phyloP scores from a whole-genome alignment of 1,140 invertebrate genomes.

The Mycetomoellerius zeteki region DNA sequence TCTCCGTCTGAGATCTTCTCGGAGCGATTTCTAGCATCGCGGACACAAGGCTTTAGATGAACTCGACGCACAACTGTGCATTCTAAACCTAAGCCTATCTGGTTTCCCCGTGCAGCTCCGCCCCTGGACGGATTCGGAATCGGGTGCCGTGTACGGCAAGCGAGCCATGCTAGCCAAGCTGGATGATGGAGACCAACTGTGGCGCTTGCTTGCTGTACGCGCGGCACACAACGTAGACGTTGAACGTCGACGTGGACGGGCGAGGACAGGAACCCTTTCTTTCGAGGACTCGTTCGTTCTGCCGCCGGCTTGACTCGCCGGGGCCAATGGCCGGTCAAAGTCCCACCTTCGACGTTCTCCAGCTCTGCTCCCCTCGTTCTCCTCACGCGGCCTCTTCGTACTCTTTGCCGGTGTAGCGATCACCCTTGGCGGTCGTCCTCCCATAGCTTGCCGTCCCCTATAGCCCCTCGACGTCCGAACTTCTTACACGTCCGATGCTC shows the following conservation, averaged over 20 bases:
- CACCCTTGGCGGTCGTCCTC: slow-evolving; percentile 36
- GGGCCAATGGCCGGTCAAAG: slow-evolving; percentile 63
- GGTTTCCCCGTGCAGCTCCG: background rate
- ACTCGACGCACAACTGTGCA: background rate
- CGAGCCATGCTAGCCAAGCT: background rate
- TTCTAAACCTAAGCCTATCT: background rate
- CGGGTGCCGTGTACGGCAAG: slow-evolving; percentile 5
- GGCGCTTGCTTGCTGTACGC: background rate
- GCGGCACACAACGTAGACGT: slow-evolving; percentile 27
- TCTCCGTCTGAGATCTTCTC: too few relatives aligned
- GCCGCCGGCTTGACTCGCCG: slow-evolving; percentile 58
- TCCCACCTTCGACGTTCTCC: slow-evolving; percentile 62
- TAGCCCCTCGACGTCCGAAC: slow-evolving; percentile 19
- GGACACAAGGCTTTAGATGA: background rate
- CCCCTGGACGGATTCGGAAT: slow-evolving; percentile 17
- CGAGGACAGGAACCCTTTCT: slow-evolving; percentile 61
- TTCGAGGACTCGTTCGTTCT: slow-evolving; percentile 63
- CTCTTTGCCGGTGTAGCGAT: slow-evolving; percentile 43
- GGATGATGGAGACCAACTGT: background rate
- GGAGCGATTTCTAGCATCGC: too few relatives aligned
- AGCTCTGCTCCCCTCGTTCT: slow-evolving; percentile 32
- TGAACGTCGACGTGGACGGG: slow-evolving; percentile 37
- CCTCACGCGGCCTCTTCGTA: slow-evolving; percentile 14
- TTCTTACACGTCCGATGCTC: slow-evolving; percentile 13
- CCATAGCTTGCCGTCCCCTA: slow-evolving; percentile 13